These are phyloP conservation scores for Drosophila micromelanica DNA, from an alignment of 1,140 invertebrate species.

Conservation along the genomic window DNA sequence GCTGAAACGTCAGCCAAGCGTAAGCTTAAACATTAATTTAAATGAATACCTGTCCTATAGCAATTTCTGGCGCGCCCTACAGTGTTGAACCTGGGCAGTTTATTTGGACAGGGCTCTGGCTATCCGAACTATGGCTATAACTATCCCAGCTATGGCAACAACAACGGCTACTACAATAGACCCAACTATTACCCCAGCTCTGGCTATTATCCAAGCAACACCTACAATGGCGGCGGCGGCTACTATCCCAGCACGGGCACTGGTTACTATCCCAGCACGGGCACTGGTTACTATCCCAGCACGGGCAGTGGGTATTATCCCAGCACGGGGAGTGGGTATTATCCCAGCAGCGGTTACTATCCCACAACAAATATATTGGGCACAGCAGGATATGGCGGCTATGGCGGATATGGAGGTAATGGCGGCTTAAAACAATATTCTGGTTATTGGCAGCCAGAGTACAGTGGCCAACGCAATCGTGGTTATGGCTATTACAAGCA, in stretches of 20 bases:
- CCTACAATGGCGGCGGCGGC: slow-evolving; percentile 22
- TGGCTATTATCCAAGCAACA: slow-evolving; percentile 54
- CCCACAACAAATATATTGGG: slow-evolving; percentile 77
- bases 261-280: neutral
- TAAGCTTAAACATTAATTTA: slow-evolving; percentile 25
- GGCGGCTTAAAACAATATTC: slow-evolving; percentile 83
- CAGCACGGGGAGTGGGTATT: slow-evolving; percentile 39
- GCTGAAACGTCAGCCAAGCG: slow-evolving; percentile 73
- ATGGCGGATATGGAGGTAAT: slow-evolving; percentile 84
- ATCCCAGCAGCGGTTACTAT: slow-evolving; percentile 56
- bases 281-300: slow-evolving; percentile 23
- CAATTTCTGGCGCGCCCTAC: neutral
- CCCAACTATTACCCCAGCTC: slow-evolving; percentile 52
- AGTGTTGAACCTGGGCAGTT: slow-evolving; percentile 72
- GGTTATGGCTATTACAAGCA: slow-evolving; percentile 78
- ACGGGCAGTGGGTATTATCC: slow-evolving; percentile 27
- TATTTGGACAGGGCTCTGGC: slow-evolving; percentile 46
- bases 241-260: slow-evolving; percentile 38
- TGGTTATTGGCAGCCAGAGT: slow-evolving; percentile 83
- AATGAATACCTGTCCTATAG: neutral
- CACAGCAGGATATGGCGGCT: slow-evolving; percentile 72
- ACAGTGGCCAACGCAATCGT: slow-evolving; percentile 77
- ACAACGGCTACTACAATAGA: slow-evolving; percentile 42
- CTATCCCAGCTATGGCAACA: slow-evolving; percentile 39
- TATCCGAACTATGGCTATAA: slow-evolving; percentile 64